phyloP scores from a whole-genome alignment of 2,797 vertebrate species.

The Pipistrellus nathusii region DNA sequence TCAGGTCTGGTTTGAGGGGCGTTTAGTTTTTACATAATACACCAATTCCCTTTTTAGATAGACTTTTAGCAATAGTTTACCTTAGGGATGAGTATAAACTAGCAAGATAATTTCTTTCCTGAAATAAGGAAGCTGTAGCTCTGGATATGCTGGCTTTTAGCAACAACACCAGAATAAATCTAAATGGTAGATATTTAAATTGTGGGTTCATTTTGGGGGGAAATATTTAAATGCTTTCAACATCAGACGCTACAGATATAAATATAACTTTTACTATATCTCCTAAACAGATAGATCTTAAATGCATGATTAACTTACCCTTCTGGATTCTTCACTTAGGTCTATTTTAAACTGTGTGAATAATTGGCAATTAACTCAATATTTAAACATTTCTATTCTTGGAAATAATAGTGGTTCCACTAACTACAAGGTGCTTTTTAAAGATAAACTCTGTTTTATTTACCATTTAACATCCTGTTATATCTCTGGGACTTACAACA shows the following conservation, averaged over 20 bases:
- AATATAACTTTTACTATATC: background rate
- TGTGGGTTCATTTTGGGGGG: background rate
- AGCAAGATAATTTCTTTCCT: slow-evolving; percentile 37
- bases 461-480: slow-evolving; percentile 55
- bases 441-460: slow-evolving; percentile 61
- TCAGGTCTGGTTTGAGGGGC: no score
- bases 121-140: background rate
- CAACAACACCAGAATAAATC: background rate
- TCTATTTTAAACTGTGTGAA: slow-evolving; percentile 27
- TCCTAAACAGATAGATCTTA: background rate
- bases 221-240: background rate
- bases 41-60: background rate
- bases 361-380: slow-evolving; percentile 30
- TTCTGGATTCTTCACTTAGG: slow-evolving; percentile 36
- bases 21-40: background rate
- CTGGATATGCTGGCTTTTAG: background rate
- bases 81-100: background rate
- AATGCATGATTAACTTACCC: background rate
- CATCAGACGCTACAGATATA: background rate
- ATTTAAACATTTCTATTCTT: slow-evolving; percentile 42
- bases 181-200: background rate
- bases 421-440: slow-evolving; percentile 40
- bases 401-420: slow-evolving; percentile 51
- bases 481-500: slow-evolving; percentile 21
- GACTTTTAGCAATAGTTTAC: background rate